These are phyloP conservation scores for Zaprionus gabonicus DNA, from an alignment of 1,140 invertebrate species.

Conservation along the genomic window DNA sequence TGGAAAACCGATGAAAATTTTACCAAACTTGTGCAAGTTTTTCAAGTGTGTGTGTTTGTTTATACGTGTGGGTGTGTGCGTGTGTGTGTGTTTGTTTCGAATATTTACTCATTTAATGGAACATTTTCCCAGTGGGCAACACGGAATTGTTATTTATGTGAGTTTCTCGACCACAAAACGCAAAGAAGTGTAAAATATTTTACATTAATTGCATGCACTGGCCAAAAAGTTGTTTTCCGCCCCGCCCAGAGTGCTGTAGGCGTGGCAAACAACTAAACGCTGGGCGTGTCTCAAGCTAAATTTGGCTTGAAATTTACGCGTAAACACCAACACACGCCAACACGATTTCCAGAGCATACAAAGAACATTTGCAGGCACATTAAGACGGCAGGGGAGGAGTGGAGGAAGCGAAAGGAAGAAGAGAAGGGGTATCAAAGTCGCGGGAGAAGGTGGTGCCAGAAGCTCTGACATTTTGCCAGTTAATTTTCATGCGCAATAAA, in stretches of 20 bases:
- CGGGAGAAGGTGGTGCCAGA: neutral
- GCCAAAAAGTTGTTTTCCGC: conserved; percentile 34
- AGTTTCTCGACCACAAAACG: conserved; percentile 26
- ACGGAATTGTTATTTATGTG: conserved; percentile 72
- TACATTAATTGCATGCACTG: conserved; percentile 67
- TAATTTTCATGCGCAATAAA: conserved; percentile 79
- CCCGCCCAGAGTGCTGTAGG: neutral
- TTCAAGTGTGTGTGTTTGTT: neutral
- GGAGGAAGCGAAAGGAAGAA: too few species aligned
- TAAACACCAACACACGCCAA: conserved; percentile 22
- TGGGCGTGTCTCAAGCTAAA: conserved; percentile 24
- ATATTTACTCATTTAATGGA: conserved; percentile 54
- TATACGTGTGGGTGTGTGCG: neutral
- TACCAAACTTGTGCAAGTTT: conserved; percentile 17
- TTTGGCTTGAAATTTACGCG: conserved; percentile 37
- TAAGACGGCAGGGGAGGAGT: neutral
- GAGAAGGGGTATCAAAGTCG: neutral
- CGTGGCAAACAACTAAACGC: conserved; percentile 14
- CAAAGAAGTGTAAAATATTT: conserved; percentile 76
- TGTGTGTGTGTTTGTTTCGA: conserved; percentile 9
- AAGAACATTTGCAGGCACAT: conserved; percentile 5
- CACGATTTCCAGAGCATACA: conserved; percentile 28
- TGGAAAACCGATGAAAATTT: conserved; percentile 17
- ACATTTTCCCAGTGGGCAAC: conserved; percentile 55
- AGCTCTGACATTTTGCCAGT: conserved; percentile 58